Conservation (phyloP, 2,113 vertebrate species). For the Saccopteryx leptura region DNA sequence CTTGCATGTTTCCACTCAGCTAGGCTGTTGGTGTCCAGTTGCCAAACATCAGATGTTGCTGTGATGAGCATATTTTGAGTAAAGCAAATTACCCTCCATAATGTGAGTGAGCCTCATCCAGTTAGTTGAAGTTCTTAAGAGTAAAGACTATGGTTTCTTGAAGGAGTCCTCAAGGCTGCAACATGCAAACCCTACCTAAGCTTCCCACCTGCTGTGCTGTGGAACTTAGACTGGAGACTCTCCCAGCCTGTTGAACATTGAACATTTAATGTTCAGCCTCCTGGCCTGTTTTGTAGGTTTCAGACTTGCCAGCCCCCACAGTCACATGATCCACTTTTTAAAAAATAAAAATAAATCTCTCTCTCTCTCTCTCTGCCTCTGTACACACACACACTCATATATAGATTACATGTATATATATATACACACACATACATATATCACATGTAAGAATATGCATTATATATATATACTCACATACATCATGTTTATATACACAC, state of each 20-base stretch:
- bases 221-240: background rate
- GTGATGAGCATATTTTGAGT: background rate
- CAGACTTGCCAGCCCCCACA: background rate
- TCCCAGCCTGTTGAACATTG: too few species aligned
- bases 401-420: background rate
- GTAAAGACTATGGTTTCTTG: background rate
- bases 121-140: background rate
- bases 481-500: background rate
- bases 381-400: background rate
- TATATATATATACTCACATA: background rate
- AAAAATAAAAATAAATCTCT: too few species aligned
- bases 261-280: too few species aligned
- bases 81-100: background rate
- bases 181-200: background rate
- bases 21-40: background rate
- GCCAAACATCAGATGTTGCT: background rate
- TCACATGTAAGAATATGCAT: background rate
- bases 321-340: too few species aligned
- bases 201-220: background rate
- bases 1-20: background rate
- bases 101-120: fast-evolving
- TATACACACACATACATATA: background rate
- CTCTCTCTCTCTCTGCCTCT: background rate
- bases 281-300: background rate
- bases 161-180: background rate